A percentile compares a stretch with the other conserved stretches of the same genome.
phyloP scores from a whole-genome alignment of 2,113 vertebrate genomes.

The Halichoerus grypus region DNA sequence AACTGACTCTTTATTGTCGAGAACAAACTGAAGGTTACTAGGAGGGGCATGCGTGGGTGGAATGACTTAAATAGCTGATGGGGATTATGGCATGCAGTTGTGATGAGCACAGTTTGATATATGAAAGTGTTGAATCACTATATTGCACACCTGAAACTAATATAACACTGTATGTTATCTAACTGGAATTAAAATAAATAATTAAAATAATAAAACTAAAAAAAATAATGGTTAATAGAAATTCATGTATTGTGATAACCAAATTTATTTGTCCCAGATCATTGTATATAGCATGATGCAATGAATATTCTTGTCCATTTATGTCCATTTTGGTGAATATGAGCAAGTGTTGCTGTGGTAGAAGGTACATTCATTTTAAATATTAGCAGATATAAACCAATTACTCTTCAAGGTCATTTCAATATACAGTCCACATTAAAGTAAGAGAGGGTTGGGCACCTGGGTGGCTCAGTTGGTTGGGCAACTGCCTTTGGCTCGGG shows the following conservation, averaged over 20 bases:
- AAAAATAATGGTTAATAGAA: not conserved
- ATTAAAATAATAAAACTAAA: not conserved
- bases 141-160: not conserved
- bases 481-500: too few species aligned
- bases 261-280: not conserved
- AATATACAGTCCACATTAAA: not conserved
- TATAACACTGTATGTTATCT: not conserved
- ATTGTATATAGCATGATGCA: not conserved
- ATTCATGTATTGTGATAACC: not conserved
- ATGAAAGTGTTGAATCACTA: not conserved
- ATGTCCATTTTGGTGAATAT: not conserved
- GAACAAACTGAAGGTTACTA: not conserved
- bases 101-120: not conserved
- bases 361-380: not conserved
- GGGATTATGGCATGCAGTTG: not conserved
- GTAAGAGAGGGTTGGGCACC: not conserved
- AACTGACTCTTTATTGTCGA: not conserved
- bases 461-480: too few species aligned
- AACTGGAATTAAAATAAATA: not conserved
- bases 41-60: rapidly evolving
- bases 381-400: not conserved
- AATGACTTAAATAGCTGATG: not conserved
- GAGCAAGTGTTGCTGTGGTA: not conserved
- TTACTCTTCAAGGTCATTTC: not conserved
- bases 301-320: not conserved